A percentile compares a stretch with the other conserved stretches of the same genome.
Evolutionary conservation across 2,797 vertebrate species (phyloP).

Genomic region (Sebastes kiyomatsui): DNA sequence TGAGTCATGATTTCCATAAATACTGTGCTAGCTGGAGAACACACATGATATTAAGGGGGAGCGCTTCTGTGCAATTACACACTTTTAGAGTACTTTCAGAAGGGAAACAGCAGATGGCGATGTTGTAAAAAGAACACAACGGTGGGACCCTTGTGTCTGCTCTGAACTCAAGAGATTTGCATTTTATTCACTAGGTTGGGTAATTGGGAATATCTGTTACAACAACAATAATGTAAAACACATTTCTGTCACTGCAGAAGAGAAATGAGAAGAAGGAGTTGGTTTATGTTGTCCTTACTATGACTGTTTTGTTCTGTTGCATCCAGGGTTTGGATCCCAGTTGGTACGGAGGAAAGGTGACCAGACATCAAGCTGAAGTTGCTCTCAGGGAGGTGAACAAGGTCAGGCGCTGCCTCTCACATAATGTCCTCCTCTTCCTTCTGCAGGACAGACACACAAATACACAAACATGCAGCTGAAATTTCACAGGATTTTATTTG

Average conservation of each 20-base stretch:
- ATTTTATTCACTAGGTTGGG: slow-evolving; percentile 9
- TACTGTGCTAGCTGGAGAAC: not conserved
- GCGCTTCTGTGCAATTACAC: not conserved
- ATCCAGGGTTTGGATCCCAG: slow-evolving; percentile 70
- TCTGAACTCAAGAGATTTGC: not conserved
- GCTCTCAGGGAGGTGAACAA: slow-evolving; percentile 86
- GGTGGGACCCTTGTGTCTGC: not conserved
- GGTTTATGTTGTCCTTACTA: not conserved
- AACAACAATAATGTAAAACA: not conserved
- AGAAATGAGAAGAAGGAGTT: not conserved
- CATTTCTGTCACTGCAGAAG: not conserved
- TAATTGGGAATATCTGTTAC: not conserved
- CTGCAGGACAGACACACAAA: slow-evolving; percentile 11
- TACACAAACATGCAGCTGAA: not conserved
- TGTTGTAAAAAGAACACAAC: slow-evolving; percentile 42
- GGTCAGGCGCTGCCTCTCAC: slow-evolving; percentile 69
- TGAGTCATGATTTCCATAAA: not conserved
- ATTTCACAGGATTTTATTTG: not conserved
- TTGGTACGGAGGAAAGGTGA: slow-evolving; percentile 86
- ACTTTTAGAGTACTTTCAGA: slow-evolving; percentile 2
- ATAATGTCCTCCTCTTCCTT: not conserved
- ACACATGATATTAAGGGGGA: not conserved
- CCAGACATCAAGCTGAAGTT: slow-evolving; percentile 84
- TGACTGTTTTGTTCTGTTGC: slow-evolving; percentile 15
- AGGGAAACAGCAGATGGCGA: slow-evolving; percentile 59